Conservation (phyloP, 2,888 invertebrate genomes). For the Nyleta sp. region DNA sequence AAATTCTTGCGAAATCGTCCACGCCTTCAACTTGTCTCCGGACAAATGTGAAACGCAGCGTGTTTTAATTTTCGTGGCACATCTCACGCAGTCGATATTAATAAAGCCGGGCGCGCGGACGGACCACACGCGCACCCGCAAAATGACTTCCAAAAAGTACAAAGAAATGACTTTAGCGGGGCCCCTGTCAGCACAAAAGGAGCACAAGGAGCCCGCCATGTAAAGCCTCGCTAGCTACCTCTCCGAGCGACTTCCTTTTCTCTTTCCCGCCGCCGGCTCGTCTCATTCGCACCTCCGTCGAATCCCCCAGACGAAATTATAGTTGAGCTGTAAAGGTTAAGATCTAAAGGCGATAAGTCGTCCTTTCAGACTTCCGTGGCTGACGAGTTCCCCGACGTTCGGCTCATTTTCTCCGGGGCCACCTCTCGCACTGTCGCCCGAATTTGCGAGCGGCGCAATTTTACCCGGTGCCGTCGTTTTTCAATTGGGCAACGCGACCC, state of each 20-base stretch:
- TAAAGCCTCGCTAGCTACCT: slow-evolving; percentile 60
- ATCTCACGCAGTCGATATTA: slow-evolving; percentile 65
- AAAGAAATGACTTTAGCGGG: slow-evolving; percentile 56
- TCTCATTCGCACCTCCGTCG: slow-evolving; percentile 62
- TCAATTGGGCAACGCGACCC: no score
- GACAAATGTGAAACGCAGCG: slow-evolving; percentile 57
- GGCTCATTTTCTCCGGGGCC: slow-evolving; percentile 33
- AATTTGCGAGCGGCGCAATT: no score
- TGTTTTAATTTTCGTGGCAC: slow-evolving; percentile 66
- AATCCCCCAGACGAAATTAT: slow-evolving; percentile 48
- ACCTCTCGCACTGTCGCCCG: no score
- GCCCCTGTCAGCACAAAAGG: slow-evolving; percentile 62
- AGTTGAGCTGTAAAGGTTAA: slow-evolving; percentile 60
- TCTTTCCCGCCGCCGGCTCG: slow-evolving; percentile 37
- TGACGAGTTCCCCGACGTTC: slow-evolving; percentile 38
- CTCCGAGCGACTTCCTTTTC: slow-evolving; percentile 42
- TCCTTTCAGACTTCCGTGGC: slow-evolving; percentile 55
- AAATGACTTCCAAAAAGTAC: slow-evolving; percentile 64
- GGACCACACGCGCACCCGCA: slow-evolving; percentile 64
- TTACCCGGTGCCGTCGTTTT: no score
- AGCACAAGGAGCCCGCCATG: slow-evolving; percentile 59
- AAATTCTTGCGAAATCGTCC: slow-evolving; percentile 56
- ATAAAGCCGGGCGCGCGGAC: slow-evolving; percentile 60
- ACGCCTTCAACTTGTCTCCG: slow-evolving; percentile 55
- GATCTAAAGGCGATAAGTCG: slow-evolving; percentile 60